Conservation (phyloP, 2,888 invertebrate genomes). For the Drosophila mimetica region DNA sequence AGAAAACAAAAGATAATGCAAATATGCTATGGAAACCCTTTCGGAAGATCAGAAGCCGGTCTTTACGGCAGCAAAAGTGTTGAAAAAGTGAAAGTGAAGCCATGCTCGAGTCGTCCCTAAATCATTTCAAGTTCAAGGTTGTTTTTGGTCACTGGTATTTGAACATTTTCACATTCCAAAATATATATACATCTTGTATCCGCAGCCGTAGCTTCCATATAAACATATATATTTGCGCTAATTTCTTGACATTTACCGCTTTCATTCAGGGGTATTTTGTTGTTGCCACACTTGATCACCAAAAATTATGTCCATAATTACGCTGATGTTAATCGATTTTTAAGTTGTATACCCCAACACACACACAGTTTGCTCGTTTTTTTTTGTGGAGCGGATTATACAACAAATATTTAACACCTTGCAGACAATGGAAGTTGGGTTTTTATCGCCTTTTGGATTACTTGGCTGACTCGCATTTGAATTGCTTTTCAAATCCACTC, state of each 20-base stretch:
- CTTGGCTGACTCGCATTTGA: conserved; percentile 29
- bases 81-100: conserved; percentile 44
- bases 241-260: conserved; percentile 68
- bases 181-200: neutral
- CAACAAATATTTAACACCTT: conserved; percentile 71
- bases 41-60: conserved; percentile 51
- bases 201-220: neutral
- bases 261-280: conserved; percentile 49
- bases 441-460: conserved; percentile 35
- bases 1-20: conserved; percentile 43
- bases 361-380: conserved; percentile 1
- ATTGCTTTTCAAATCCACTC: conserved; percentile 48
- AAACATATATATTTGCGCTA: conserved; percentile 35
- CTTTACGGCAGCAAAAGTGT: neutral
- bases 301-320: conserved; percentile 74
- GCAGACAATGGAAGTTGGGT: conserved; percentile 58
- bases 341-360: conserved; percentile 56
- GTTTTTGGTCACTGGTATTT: conserved; percentile 60
- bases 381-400: conserved; percentile 40
- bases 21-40: conserved; percentile 57
- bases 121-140: conserved; percentile 71
- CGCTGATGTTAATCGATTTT: conserved; percentile 73
- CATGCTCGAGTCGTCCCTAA: conserved; percentile 24
- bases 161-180: conserved; percentile 25
- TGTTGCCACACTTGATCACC: conserved; percentile 64